Percentiles rank a stretch among this genome's conserved stretches.
phyloP scores from a whole-genome alignment of 2,888 invertebrate genomes.

The Acleris holmiana region DNA sequence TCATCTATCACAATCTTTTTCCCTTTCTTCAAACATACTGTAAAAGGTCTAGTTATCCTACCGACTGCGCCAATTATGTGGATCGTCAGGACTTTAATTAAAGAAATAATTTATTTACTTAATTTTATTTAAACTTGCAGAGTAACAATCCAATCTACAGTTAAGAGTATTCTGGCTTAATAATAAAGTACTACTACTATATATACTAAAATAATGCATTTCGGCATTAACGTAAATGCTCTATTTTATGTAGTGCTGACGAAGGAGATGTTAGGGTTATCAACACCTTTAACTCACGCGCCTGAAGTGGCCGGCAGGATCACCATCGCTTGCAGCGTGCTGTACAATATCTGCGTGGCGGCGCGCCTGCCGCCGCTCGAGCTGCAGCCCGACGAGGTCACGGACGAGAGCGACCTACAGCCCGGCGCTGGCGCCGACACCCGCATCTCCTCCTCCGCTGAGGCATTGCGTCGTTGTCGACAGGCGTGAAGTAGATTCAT shows the following conservation, averaged over 20 bases:
- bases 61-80: not conserved
- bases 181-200: not conserved
- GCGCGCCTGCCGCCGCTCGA: too few species aligned
- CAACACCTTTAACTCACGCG: constrained; percentile 6
- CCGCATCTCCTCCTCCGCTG: too few species aligned
- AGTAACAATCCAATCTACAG: not conserved
- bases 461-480: too few species aligned
- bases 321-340: too few species aligned
- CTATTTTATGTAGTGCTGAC: too few species aligned
- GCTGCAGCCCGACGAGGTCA: too few species aligned
- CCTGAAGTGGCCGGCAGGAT: too few species aligned
- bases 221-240: not conserved
- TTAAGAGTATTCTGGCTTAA: not conserved
- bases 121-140: not conserved
- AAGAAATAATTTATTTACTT: not conserved
- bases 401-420: too few species aligned
- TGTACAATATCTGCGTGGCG: too few species aligned
- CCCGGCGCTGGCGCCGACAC: too few species aligned
- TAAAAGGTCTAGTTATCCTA: constrained; percentile 7
- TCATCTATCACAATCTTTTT: constrained; percentile 32
- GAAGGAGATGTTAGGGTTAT: too few species aligned
- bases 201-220: not conserved
- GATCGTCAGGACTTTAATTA: not conserved
- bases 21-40: constrained; percentile 38
- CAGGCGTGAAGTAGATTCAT: too few species aligned